Conservation (phyloP, 2,888 invertebrate species). For the Hydriomena furcata region DNA sequence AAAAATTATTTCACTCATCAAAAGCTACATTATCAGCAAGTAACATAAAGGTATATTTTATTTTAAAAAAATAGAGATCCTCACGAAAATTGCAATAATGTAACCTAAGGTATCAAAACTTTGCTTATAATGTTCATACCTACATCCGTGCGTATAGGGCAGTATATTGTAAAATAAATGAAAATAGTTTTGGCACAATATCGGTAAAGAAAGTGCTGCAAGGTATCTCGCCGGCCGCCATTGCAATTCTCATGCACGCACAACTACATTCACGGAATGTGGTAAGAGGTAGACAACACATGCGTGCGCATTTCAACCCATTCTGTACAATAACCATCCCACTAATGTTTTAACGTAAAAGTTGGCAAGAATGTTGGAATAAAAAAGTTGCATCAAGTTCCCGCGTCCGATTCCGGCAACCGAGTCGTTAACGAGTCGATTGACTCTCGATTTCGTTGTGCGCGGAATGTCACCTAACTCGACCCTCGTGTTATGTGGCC, state of each 20-base stretch:
- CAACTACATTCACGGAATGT: constrained; percentile 32
- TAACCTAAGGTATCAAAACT: too few species aligned
- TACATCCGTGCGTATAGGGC: too few species aligned
- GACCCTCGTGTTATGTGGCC: constrained; percentile 29
- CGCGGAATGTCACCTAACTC: constrained; percentile 60
- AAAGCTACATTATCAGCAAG: too few species aligned
- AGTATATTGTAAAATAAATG: neutral
- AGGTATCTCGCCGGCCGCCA: constrained; percentile 8
- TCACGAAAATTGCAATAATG: too few species aligned
- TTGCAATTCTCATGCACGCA: constrained; percentile 23
- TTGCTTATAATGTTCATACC: too few species aligned
- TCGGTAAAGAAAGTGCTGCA: constrained; percentile 25
- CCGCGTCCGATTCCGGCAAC: constrained; percentile 48
- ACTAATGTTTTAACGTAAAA: too few species aligned
- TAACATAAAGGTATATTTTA: too few species aligned
- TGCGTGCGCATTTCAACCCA: constrained; percentile 15
- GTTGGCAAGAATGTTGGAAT: neutral
- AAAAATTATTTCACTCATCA: too few species aligned
- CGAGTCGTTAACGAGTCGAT: constrained; percentile 49
- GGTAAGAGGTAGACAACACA: constrained; percentile 10
- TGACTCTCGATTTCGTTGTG: constrained; percentile 66
- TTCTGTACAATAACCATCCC: neutral
- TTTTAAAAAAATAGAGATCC: too few species aligned
- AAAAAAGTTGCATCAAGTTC: constrained; percentile 28
- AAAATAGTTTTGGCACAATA: neutral